Conservation (phyloP, 2,113 vertebrate species). For the Zeus faber region DNA sequence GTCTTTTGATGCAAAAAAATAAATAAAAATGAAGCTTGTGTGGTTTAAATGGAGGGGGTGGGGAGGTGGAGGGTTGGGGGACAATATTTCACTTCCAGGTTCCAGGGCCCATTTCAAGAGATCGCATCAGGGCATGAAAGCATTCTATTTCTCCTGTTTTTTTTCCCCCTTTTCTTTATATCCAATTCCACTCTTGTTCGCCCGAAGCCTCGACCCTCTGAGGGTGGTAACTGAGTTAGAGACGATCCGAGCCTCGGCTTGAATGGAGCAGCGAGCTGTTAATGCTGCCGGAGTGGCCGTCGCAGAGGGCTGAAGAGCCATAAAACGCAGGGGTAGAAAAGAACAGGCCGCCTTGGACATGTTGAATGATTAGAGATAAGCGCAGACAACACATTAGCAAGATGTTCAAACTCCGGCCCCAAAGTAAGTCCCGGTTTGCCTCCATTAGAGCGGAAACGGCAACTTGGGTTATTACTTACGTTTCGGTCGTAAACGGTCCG, state of each 20-base stretch:
- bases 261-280: slow-evolving; percentile 78
- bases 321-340: slow-evolving; percentile 79
- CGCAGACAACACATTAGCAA: slow-evolving; percentile 63
- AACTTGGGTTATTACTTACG: slow-evolving; percentile 29
- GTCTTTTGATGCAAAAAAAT: neutral
- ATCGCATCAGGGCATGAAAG: slow-evolving; percentile 78
- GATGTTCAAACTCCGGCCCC: slow-evolving; percentile 35
- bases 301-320: slow-evolving; percentile 75
- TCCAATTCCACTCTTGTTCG: slow-evolving; percentile 66
- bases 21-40: slow-evolving; percentile 61
- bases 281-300: slow-evolving; percentile 77
- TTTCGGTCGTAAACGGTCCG: slow-evolving; percentile 42
- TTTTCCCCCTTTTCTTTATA: slow-evolving; percentile 36
- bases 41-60: slow-evolving; percentile 28
- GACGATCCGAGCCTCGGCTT: slow-evolving; percentile 75
- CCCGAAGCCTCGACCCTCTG: slow-evolving; percentile 71
- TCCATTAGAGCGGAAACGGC: slow-evolving; percentile 33
- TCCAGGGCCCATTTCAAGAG: slow-evolving; percentile 73
- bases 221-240: slow-evolving; percentile 80
- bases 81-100: slow-evolving; percentile 68
- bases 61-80: too few relatives aligned
- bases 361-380: slow-evolving; percentile 63
- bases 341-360: slow-evolving; percentile 63
- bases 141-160: slow-evolving; percentile 65
- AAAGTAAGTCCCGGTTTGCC: slow-evolving; percentile 34